Conservation (phyloP, 2,113 vertebrate species). For the Trichomycterus rosablanca region DNA sequence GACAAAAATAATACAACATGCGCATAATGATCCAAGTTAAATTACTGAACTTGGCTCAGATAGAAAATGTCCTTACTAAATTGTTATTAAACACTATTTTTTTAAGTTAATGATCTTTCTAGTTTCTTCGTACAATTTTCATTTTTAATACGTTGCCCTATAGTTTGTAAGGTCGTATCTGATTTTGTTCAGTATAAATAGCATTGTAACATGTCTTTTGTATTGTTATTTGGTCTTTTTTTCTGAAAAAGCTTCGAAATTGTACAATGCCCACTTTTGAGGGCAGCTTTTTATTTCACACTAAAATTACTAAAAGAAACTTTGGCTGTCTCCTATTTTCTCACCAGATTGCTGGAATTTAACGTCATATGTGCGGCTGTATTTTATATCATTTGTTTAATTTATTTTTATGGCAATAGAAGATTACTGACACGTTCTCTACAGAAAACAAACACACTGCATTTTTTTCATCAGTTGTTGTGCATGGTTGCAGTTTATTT, state of each 20-base stretch:
- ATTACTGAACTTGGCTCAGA: slow-evolving; percentile 7
- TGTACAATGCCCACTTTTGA: slow-evolving; percentile 49
- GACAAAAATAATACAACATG: slow-evolving; percentile 79
- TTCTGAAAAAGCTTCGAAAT: slow-evolving; percentile 37
- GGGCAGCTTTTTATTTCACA: slow-evolving; percentile 51
- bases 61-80: slow-evolving; percentile 67
- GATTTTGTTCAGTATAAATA: slow-evolving; percentile 58
- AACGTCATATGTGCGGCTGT: neutral
- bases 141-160: slow-evolving; percentile 35
- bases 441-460: too few species aligned
- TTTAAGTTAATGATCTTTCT: slow-evolving; percentile 70
- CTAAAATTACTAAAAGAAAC: slow-evolving; percentile 51
- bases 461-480: too few species aligned
- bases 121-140: slow-evolving; percentile 52
- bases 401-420: too few species aligned
- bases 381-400: too few species aligned
- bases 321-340: slow-evolving; percentile 39
- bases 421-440: too few species aligned
- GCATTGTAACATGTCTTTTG: slow-evolving; percentile 58
- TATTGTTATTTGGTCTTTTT: slow-evolving; percentile 43
- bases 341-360: too few species aligned
- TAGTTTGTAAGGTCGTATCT: slow-evolving; percentile 36
- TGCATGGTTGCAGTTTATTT: too few species aligned
- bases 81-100: slow-evolving; percentile 89
- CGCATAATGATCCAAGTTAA: slow-evolving; percentile 48